These are phyloP conservation scores for Drepana falcataria DNA, from an alignment of 2,888 invertebrate genomes.

Conservation along the genomic window DNA sequence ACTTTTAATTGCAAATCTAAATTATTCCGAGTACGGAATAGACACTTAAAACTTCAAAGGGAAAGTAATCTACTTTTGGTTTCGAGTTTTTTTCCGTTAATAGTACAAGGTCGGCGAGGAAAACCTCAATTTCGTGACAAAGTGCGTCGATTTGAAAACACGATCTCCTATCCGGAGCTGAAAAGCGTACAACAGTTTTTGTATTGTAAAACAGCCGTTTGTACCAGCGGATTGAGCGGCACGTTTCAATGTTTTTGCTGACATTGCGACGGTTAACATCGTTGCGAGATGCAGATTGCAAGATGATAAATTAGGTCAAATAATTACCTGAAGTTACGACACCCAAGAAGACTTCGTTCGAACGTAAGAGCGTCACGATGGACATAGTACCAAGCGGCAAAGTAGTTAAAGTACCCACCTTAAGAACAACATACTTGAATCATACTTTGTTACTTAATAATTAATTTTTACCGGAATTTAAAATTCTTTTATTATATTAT, in stretches of 20 bases:
- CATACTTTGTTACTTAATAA: too few relatives aligned
- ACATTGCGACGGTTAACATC: neutral
- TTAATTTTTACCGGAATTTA: too few relatives aligned
- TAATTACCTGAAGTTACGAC: slow-evolving; percentile 15
- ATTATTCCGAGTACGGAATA: slow-evolving; percentile 37
- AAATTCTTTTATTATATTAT: too few relatives aligned
- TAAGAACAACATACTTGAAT: too few relatives aligned
- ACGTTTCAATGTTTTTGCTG: neutral
- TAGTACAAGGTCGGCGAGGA: slow-evolving; percentile 36
- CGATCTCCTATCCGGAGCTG: slow-evolving; percentile 28
- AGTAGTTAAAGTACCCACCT: too few relatives aligned
- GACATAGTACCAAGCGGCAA: too few relatives aligned
- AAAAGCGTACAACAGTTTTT: slow-evolving; percentile 31
- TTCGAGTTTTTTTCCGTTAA: slow-evolving; percentile 23
- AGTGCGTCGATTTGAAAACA: slow-evolving; percentile 34
- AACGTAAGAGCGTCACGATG: too few relatives aligned
- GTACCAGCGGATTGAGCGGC: slow-evolving; percentile 15
- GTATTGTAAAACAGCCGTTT: slow-evolving; percentile 18
- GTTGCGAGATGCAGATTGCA: neutral
- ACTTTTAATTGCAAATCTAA: slow-evolving; percentile 44
- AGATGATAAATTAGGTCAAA: neutral
- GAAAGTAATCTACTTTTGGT: slow-evolving; percentile 46
- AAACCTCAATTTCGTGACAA: slow-evolving; percentile 45
- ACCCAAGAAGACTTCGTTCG: too few relatives aligned
- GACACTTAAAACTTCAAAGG: slow-evolving; percentile 42